phyloP scores from a whole-genome alignment of 1,140 invertebrate genomes.

The Drosophila persimilis region DNA sequence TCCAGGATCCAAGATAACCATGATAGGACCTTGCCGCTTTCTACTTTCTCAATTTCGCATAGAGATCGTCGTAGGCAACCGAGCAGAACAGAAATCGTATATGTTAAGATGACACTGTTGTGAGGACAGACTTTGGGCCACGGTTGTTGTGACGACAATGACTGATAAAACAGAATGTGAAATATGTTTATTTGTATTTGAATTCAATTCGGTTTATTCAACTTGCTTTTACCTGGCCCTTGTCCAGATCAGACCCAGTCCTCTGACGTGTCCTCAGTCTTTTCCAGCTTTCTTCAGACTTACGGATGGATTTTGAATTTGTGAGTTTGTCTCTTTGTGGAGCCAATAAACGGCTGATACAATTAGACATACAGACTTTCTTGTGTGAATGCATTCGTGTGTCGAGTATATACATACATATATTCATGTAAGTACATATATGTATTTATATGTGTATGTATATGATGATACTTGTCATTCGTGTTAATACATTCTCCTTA shows the following conservation, averaged over 20 bases:
- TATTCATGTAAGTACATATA: conserved; percentile 1
- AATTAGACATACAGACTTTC: conserved; percentile 24
- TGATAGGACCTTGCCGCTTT: not conserved
- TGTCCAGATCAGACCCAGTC: too few relatives aligned
- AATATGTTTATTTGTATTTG: not conserved
- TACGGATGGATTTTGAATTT: not conserved
- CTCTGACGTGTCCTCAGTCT: conserved; percentile 16
- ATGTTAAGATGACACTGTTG: not conserved
- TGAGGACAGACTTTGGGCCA: not conserved
- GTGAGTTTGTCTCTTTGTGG: conserved; percentile 38
- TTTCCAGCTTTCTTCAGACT: not conserved
- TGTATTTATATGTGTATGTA: conserved; percentile 2
- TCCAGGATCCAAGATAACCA: too few relatives aligned
- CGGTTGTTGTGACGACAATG: not conserved
- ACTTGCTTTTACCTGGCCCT: conserved; percentile 33
- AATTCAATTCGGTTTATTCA: conserved; percentile 43
- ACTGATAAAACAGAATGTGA: conserved; percentile 14
- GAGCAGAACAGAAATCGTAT: not conserved
- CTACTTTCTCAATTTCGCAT: too few relatives aligned
- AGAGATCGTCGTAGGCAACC: too few relatives aligned
- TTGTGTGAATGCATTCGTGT: not conserved
- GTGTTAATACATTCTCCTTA: conserved; percentile 2
- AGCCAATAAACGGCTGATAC: conserved; percentile 21
- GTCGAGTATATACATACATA: not conserved
- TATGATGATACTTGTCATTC: conserved; percentile 18